Percentiles rank a stretch among this genome's conserved stretches.
Evolutionary conservation across 2,888 invertebrate genomes (phyloP).

Genomic region (Drosophila quasianomalipes): DNA sequence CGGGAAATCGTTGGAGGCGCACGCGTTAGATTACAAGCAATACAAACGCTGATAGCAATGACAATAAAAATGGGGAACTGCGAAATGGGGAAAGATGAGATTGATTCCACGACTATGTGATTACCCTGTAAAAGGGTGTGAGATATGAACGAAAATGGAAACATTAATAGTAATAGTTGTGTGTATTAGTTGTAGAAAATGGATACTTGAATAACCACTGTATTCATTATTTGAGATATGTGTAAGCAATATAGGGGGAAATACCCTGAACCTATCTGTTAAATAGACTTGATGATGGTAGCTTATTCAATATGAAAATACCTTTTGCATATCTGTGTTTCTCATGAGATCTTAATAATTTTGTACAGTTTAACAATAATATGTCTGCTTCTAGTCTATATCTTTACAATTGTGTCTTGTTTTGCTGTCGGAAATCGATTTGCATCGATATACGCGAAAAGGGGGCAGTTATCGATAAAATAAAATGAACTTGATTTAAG

Average conservation of each 20-base stretch:
- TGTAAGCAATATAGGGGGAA: neutral
- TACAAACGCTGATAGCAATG: conserved; percentile 9
- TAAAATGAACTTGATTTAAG: neutral
- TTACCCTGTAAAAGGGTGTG: conserved; percentile 7
- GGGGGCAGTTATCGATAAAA: neutral
- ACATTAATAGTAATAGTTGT: neutral
- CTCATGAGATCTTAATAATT: too few species aligned
- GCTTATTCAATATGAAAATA: neutral
- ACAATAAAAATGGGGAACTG: neutral
- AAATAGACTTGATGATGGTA: neutral
- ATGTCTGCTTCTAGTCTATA: too few species aligned
- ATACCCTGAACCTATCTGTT: neutral
- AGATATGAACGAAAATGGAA: neutral
- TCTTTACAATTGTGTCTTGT: too few species aligned
- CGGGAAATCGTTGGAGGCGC: conserved; percentile 44
- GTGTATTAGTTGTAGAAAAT: too few species aligned
- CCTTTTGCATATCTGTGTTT: neutral
- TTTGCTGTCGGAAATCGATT: neutral
- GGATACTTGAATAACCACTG: neutral
- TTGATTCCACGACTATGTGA: neutral
- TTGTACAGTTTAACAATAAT: too few species aligned
- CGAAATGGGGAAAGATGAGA: neutral
- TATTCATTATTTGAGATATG: neutral
- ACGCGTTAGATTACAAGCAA: conserved; percentile 58
- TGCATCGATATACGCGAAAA: neutral